Evolutionary conservation across 2,797 vertebrate species (phyloP), one percentile per base, ranked within the genome.

Genomic region (Australoheros facetus): DNA sequence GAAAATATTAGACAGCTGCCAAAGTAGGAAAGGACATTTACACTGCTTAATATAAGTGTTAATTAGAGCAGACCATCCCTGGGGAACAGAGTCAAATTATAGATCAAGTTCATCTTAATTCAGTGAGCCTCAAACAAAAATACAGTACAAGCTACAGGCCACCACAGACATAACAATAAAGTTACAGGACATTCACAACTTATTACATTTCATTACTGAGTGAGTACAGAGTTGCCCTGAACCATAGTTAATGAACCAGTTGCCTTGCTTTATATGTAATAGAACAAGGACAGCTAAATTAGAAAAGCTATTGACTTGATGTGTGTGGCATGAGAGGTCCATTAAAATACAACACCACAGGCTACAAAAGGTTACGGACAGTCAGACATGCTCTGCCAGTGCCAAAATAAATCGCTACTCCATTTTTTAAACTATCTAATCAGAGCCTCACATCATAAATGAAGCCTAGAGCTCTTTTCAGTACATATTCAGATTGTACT

Each of bases 291-390:
- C 86, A 87, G 82, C 81, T 83, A 85, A 88, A 86, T 91, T 91
- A 92, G 82, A 93, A 90, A 89, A 88, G 75, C 45, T 91, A 92
- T 94, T 78, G 89, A 91, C 86, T 78, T 23, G 66, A 74, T 81
- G 79, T 85, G 62, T 78, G 80, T 77, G 85, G 81, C 60, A 83
- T 73, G 88, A 92, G 84, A 92, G 83, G 82, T 81, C 89, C 89
- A 85, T 93, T 93, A 90, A 89, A 94, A 88, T 85, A 73, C 78
- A 88, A 76, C 86, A 90, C 91, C 92, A 91, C 89, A 90, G 89
- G 89, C 86, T 82, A 88, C 86, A 86, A 85, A 87, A 84, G 78
- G 79, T 77, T 58, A 56, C 30, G 56, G 73, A 76, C 78, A 64
- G 66, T 74, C 87, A 83, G 78, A 87, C 82, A 79, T 66, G 78